Conservation (phyloP, 2,797 vertebrate species). For the Acipenser ruthenus region DNA sequence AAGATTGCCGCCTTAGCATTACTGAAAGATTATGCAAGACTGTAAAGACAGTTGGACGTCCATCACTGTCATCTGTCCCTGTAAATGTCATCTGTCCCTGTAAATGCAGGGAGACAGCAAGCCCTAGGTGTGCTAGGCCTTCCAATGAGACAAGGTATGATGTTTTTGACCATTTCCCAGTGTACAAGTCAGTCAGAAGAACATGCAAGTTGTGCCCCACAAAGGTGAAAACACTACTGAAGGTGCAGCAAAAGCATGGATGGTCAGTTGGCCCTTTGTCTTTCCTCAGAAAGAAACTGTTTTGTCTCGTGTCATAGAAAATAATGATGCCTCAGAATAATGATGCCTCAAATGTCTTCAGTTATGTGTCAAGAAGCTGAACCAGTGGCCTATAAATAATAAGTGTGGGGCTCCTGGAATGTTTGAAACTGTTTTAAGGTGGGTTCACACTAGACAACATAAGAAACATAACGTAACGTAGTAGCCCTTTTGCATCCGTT, state of each 20-base stretch:
- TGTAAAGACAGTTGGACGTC: conserved; percentile 15
- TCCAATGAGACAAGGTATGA: background rate
- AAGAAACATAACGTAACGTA: too few species aligned
- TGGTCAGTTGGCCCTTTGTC: conserved; percentile 10
- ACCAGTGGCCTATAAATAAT: too few species aligned
- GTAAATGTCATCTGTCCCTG: background rate
- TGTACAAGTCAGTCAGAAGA: background rate
- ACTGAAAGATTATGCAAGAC: conserved; percentile 16
- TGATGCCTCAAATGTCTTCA: too few species aligned
- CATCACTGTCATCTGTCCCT: background rate
- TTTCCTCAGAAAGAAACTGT: background rate
- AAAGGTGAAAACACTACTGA: conserved; percentile 2
- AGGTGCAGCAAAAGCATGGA: conserved; percentile 9
- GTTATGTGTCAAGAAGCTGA: too few species aligned
- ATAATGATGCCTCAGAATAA: too few species aligned
- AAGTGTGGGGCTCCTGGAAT: too few species aligned
- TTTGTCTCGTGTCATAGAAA: too few species aligned
- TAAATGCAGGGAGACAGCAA: background rate
- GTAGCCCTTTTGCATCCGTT: too few species aligned
- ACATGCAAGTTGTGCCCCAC: conserved; percentile 9
- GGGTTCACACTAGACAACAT: too few species aligned
- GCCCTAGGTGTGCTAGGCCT: background rate
- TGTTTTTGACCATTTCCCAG: conserved; percentile 4
- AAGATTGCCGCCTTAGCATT: conserved; percentile 22
- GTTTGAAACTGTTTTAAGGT: too few species aligned